A percentile compares a stretch with the other conserved stretches of the same genome.
These are phyloP conservation scores for Watsonalla cultraria DNA, from an alignment of 2,888 invertebrate species.

Conservation along the genomic window DNA sequence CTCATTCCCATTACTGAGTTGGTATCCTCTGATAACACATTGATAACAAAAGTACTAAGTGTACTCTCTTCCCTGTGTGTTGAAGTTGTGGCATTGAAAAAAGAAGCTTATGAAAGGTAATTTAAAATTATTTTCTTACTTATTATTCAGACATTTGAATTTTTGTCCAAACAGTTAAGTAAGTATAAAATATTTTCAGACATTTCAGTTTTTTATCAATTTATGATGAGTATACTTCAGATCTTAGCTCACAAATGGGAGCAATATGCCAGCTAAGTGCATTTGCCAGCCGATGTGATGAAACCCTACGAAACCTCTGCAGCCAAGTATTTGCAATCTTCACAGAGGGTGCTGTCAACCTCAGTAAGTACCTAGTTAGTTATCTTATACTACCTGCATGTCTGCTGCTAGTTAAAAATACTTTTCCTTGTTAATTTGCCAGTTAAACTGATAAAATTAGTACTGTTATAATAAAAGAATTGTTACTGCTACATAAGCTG, in stretches of 20 bases:
- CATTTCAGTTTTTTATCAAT: constrained; percentile 80
- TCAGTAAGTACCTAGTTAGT: constrained; percentile 43
- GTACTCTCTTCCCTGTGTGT: constrained; percentile 88
- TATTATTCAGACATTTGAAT: neutral
- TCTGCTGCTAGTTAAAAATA: too few relatives aligned
- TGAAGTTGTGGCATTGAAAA: constrained; percentile 84
- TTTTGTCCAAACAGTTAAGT: neutral
- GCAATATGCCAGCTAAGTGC: constrained; percentile 81
- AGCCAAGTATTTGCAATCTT: constrained; percentile 86
- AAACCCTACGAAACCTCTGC: constrained; percentile 84
- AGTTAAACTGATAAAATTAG: too few relatives aligned
- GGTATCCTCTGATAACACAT: constrained; percentile 89
- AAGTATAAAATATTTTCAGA: constrained; percentile 33
- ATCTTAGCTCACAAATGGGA: constrained; percentile 76
- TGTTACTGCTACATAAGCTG: too few relatives aligned
- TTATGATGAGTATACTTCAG: constrained; percentile 81
- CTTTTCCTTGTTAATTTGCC: too few relatives aligned
- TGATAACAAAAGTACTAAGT: constrained; percentile 87
- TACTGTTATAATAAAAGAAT: too few relatives aligned
- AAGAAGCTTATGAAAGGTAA: constrained; percentile 81
- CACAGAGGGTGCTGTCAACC: constrained; percentile 65
- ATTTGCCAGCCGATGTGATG: constrained; percentile 84
- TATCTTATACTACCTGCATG: neutral
- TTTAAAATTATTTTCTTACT: neutral
- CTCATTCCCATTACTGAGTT: constrained; percentile 82